Evolutionary conservation across 2,888 invertebrate genomes (phyloP).

Genomic region (Orthosia gothica): DNA sequence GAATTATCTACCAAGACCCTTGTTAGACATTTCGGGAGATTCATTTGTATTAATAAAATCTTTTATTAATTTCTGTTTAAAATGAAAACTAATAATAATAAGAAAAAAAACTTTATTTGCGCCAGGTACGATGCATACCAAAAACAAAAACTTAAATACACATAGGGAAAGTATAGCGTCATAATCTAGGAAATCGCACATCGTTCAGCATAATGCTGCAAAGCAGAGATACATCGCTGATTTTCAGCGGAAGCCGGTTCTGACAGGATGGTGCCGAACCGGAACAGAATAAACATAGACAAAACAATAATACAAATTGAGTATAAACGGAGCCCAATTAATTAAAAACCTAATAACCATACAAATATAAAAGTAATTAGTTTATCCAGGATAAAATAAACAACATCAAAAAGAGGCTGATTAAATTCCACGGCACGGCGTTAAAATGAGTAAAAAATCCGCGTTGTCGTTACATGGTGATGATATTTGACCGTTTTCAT

Average conservation of each 20-base stretch:
- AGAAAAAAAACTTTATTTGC: no score
- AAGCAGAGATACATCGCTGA: no score
- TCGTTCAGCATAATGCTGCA: no score
- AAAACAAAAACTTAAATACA: no score
- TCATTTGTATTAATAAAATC: neutral
- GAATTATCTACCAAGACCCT: neutral
- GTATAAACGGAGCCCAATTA: neutral
- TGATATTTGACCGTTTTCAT: conserved; percentile 68
- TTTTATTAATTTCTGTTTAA: neutral
- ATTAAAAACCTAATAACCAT: conserved; percentile 5
- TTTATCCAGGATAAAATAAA: conserved; percentile 36
- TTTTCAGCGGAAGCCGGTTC: no score
- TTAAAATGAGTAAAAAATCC: conserved; percentile 53
- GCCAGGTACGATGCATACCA: no score
- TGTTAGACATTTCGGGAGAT: neutral
- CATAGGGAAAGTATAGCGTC: no score
- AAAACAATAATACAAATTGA: neutral
- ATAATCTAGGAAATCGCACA: no score
- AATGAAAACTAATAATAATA: no score
- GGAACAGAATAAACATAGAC: no score
- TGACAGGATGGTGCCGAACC: no score
- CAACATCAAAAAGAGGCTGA: conserved; percentile 44
- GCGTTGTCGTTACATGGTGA: conserved; percentile 48
- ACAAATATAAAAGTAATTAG: conserved; percentile 40
- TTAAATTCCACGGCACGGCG: conserved; percentile 56